Evolutionary conservation across 2,113 vertebrate genomes (phyloP).

Genomic region (Podarcis raffonei): DNA sequence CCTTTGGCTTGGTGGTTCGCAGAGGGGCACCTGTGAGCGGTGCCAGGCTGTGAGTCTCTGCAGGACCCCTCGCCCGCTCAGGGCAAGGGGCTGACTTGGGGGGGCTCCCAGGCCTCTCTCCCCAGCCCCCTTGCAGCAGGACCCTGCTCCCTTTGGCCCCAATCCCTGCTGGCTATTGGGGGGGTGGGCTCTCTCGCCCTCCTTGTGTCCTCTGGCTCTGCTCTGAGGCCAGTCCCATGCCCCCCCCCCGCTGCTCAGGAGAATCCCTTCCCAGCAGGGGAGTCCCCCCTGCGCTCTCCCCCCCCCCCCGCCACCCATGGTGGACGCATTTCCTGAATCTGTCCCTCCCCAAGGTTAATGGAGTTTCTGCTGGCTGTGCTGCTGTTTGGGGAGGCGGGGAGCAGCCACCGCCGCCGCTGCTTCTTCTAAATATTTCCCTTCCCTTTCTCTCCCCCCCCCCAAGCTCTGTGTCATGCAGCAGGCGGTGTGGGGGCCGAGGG

Average conservation of each 20-base stretch:
- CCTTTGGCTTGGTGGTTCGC: rapidly evolving
- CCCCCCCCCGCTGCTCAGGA: not conserved
- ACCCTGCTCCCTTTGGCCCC: not conserved
- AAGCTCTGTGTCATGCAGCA: not conserved
- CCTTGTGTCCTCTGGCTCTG: too few species aligned
- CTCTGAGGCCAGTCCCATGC: not conserved
- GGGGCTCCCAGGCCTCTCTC: not conserved
- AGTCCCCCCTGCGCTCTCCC: not conserved
- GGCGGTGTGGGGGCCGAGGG: not conserved
- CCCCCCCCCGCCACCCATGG: too few species aligned
- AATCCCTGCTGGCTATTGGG: not conserved
- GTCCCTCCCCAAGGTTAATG: not conserved
- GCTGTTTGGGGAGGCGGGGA: rapidly evolving
- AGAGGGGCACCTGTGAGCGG: not conserved
- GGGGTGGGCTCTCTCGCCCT: too few species aligned
- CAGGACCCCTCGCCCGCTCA: too few species aligned
- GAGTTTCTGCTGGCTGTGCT: rapidly evolving
- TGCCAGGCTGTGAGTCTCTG: too few species aligned
- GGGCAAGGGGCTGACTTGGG: too few species aligned
- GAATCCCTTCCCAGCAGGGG: not conserved
- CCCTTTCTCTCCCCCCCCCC: not conserved
- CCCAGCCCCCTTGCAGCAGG: not conserved
- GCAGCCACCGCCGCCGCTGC: too few species aligned
- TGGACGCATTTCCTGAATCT: rapidly evolving
- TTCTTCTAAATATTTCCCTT: not conserved